A percentile compares a stretch with the other conserved stretches of the same genome.
Evolutionary conservation across 2,113 vertebrate genomes (phyloP).

Genomic region (Cygnus buccinator): DNA sequence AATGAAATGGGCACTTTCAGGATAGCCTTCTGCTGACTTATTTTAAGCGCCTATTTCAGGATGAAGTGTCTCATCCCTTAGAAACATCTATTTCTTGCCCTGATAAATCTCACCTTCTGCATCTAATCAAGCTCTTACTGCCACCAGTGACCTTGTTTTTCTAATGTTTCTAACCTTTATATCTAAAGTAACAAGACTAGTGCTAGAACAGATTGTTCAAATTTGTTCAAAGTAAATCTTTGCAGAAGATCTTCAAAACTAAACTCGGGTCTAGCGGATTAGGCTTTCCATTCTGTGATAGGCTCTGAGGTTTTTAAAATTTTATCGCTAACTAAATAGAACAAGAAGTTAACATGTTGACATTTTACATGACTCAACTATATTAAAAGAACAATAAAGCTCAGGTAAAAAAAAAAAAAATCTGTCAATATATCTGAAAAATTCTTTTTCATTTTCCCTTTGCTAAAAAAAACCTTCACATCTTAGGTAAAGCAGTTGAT

Average conservation of each 20-base stretch:
- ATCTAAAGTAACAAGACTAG: not conserved
- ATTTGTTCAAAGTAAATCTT: constrained; percentile 32
- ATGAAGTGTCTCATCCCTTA: not conserved
- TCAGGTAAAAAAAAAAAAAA: not conserved
- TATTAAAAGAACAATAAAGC: constrained; percentile 13
- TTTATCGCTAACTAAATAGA: constrained; percentile 22
- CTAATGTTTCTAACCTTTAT: constrained; percentile 6
- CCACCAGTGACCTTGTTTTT: constrained; percentile 13
- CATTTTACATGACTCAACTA: constrained; percentile 17
- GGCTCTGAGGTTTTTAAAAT: not conserved
- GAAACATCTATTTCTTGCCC: constrained; percentile 13
- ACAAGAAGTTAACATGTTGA: constrained; percentile 40
- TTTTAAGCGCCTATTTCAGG: not conserved
- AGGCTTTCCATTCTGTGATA: not conserved
- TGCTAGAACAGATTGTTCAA: not conserved
- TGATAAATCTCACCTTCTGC: not conserved
- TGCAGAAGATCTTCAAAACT: constrained; percentile 36
- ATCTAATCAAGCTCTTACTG: constrained; percentile 8
- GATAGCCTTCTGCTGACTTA: constrained; percentile 3
- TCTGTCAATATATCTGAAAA: not conserved
- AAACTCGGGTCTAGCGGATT: not conserved
- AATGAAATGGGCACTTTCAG: not conserved
- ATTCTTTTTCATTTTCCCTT: not conserved
- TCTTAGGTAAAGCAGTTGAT: not conserved
- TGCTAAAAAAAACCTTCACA: not conserved